phyloP scores from a whole-genome alignment of 2,888 invertebrate genomes.

The Pachliopta kotzebuea region DNA sequence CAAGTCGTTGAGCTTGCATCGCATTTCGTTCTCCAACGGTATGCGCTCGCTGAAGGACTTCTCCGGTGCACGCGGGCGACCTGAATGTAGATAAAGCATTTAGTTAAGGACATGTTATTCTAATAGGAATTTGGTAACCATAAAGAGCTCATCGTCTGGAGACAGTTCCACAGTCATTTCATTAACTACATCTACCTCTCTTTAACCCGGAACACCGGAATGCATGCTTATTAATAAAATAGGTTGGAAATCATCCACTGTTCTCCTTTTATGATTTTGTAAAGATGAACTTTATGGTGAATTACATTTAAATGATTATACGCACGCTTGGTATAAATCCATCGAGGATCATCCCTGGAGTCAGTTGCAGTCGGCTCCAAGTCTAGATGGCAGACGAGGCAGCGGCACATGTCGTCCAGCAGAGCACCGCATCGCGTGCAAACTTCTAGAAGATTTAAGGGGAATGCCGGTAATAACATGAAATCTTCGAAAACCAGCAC shows the following conservation, averaged over 20 bases:
- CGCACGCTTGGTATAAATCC: constrained; percentile 48
- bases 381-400: constrained; percentile 41
- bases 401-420: constrained; percentile 49
- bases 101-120: too few relatives aligned
- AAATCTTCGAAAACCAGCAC: too few relatives aligned
- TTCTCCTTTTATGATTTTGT: too few relatives aligned
- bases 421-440: constrained; percentile 53
- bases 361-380: constrained; percentile 40
- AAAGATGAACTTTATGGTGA: too few relatives aligned
- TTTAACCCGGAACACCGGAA: too few relatives aligned
- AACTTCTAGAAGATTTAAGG: constrained; percentile 35
- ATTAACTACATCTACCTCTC: too few relatives aligned
- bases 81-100: constrained; percentile 42
- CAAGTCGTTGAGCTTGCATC: constrained; percentile 50
- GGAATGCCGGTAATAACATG: too few relatives aligned
- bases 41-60: constrained; percentile 43
- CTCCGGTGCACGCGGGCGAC: constrained; percentile 31
- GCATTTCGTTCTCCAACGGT: constrained; percentile 54
- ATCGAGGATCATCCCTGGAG: constrained; percentile 52
- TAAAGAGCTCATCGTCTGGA: too few relatives aligned
- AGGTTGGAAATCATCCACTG: too few relatives aligned
- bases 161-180: too few relatives aligned
- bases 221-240: too few relatives aligned
- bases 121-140: too few relatives aligned
- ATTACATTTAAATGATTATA: background rate